Evolutionary conservation across 2,113 vertebrate genomes (phyloP).

Genomic region (Tichodroma muraria): DNA sequence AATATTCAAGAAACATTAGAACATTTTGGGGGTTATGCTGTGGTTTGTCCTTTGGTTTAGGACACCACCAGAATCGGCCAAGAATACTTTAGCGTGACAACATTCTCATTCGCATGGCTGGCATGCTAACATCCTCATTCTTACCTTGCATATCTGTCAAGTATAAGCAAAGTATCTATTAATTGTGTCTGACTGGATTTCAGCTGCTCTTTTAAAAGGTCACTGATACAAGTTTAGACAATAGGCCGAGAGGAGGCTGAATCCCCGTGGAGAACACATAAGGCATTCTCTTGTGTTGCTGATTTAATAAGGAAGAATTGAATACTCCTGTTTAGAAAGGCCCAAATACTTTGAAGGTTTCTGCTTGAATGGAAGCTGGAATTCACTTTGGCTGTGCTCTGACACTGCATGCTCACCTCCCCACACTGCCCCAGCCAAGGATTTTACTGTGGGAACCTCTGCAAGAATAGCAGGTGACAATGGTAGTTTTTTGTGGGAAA

Average conservation of each 20-base stretch:
- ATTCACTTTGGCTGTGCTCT: slow-evolving; percentile 4
- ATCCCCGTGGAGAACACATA: background rate
- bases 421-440: background rate
- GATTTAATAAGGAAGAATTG: slow-evolving; percentile 20
- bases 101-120: slow-evolving; percentile 1
- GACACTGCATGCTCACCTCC: background rate
- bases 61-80: background rate
- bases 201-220: slow-evolving; percentile 22
- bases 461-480: background rate
- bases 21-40: background rate
- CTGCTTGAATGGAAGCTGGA: slow-evolving; percentile 17
- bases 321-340: slow-evolving; percentile 13
- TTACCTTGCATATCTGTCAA: slow-evolving; percentile 47
- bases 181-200: slow-evolving; percentile 57
- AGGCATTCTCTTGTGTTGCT: slow-evolving; percentile 1
- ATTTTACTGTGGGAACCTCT: background rate
- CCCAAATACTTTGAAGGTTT: slow-evolving; percentile 16
- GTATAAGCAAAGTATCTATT: slow-evolving; percentile 40
- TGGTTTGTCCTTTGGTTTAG: slow-evolving; percentile 23
- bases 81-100: slow-evolving; percentile 25
- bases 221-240: background rate
- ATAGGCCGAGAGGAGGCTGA: background rate
- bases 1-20: background rate
- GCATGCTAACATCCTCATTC: slow-evolving; percentile 59
- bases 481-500: background rate